A percentile compares a stretch with the other conserved stretches of the same genome.
phyloP scores from a whole-genome alignment of 2,797 vertebrate genomes.

The Sciurus carolinensis region DNA sequence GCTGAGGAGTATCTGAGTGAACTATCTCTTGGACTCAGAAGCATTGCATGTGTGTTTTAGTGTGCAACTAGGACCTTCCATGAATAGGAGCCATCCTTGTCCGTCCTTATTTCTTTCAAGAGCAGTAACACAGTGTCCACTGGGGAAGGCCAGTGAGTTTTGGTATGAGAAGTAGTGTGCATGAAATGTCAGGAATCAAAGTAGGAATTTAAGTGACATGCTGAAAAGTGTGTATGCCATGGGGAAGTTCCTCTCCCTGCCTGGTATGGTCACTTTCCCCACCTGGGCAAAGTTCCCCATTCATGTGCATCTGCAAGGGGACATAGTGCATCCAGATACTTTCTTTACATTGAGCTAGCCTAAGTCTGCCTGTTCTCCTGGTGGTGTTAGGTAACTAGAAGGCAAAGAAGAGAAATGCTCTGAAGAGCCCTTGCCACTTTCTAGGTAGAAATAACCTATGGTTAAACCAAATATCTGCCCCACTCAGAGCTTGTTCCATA shows the following conservation, averaged over 20 bases:
- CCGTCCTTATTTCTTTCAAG: neutral
- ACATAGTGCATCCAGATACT: too few relatives aligned
- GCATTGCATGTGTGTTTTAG: neutral
- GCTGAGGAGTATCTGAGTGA: neutral
- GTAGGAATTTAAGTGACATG: neutral
- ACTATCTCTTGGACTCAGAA: neutral
- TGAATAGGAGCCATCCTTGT: neutral
- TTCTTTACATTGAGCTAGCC: neutral
- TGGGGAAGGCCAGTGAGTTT: neutral
- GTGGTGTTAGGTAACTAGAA: neutral
- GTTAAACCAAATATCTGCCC: neutral
- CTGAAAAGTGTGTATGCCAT: neutral
- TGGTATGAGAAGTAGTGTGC: neutral
- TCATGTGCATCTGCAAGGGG: neutral
- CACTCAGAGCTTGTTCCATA: neutral
- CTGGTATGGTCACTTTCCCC: neutral
- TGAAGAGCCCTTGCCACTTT: neutral
- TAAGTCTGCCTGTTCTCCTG: neutral
- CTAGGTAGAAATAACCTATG: neutral
- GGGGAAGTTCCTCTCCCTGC: neutral
- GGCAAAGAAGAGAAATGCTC: conserved; percentile 20
- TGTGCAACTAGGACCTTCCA: neutral
- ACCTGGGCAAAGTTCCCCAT: neutral
- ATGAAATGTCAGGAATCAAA: conserved; percentile 42
- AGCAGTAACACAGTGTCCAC: neutral